phyloP scores from a whole-genome alignment of 2,797 vertebrate species.

The Leuciscus waleckii region DNA sequence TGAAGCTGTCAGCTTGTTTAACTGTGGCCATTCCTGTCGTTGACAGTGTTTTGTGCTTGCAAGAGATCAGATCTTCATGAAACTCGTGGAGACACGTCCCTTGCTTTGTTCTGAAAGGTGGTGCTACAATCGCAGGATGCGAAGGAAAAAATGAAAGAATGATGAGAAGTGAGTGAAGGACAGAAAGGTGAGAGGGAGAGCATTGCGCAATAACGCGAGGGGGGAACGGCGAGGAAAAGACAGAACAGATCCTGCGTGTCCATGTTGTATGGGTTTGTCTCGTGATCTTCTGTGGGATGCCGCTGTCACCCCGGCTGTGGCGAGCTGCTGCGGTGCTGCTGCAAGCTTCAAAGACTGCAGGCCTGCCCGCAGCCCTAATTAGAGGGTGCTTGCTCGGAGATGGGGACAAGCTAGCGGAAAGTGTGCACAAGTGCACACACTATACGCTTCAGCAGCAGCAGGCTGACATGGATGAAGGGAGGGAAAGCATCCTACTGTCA shows the following conservation, averaged over 20 bases:
- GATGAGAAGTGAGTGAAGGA: neutral
- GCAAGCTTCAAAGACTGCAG: conserved; percentile 69
- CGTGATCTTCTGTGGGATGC: conserved; percentile 66
- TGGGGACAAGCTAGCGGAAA: conserved; percentile 65
- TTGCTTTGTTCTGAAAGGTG: neutral
- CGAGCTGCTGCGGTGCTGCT: conserved; percentile 64
- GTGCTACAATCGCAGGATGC: neutral
- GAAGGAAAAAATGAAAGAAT: neutral
- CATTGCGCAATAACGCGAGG: neutral
- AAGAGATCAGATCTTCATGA: neutral
- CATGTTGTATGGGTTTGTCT: conserved; percentile 64
- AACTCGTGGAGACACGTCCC: neutral
- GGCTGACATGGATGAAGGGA: conserved; percentile 58
- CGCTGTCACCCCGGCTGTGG: conserved; percentile 68
- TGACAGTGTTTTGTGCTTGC: neutral
- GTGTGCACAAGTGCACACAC: conserved; percentile 65
- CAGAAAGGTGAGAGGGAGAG: neutral
- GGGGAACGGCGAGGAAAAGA: neutral
- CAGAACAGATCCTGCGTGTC: conserved; percentile 60
- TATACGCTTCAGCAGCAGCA: conserved; percentile 57
- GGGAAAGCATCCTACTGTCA: conserved; percentile 50
- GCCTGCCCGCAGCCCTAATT: conserved; percentile 67
- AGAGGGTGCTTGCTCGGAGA: conserved; percentile 63
- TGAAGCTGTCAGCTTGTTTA: conserved; percentile 21
- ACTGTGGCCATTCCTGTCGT: neutral